Evolutionary conservation across 2,888 invertebrate genomes (phyloP).

Genomic region (Apamea sordens): DNA sequence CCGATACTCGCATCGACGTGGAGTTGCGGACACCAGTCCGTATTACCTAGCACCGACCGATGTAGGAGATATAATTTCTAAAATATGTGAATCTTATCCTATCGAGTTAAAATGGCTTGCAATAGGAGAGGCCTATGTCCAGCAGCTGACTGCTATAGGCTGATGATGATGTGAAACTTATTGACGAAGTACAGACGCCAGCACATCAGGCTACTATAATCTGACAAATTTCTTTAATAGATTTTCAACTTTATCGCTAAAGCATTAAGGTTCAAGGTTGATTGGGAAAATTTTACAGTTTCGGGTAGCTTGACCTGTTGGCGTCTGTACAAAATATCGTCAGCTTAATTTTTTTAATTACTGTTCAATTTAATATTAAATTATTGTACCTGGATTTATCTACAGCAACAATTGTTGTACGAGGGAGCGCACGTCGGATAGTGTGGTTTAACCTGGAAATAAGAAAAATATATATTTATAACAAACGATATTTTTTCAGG

Average conservation of each 20-base stretch:
- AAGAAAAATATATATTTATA: slow-evolving; percentile 35
- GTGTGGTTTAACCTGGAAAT: slow-evolving; percentile 79
- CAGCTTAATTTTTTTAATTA: not conserved
- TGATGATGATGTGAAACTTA: not conserved
- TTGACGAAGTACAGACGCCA: not conserved
- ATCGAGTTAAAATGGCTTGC: no score
- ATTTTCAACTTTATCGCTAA: no score
- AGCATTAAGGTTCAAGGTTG: no score
- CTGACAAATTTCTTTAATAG: no score
- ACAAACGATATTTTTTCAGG: not conserved
- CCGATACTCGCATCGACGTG: no score
- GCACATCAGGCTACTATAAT: no score
- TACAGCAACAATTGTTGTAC: slow-evolving; percentile 69
- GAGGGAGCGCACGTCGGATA: slow-evolving; percentile 83
- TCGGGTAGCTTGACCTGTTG: no score
- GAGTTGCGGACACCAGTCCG: no score
- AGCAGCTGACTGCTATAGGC: no score
- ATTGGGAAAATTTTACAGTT: no score
- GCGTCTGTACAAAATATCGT: no score
- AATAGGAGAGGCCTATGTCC: no score
- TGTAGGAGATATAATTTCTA: not conserved
- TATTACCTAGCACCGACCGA: not conserved
- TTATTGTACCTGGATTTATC: slow-evolving; percentile 32
- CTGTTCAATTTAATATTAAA: not conserved
- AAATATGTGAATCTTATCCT: not conserved